phyloP scores from a whole-genome alignment of 2,888 invertebrate genomes.

The Belgica antarctica region DNA sequence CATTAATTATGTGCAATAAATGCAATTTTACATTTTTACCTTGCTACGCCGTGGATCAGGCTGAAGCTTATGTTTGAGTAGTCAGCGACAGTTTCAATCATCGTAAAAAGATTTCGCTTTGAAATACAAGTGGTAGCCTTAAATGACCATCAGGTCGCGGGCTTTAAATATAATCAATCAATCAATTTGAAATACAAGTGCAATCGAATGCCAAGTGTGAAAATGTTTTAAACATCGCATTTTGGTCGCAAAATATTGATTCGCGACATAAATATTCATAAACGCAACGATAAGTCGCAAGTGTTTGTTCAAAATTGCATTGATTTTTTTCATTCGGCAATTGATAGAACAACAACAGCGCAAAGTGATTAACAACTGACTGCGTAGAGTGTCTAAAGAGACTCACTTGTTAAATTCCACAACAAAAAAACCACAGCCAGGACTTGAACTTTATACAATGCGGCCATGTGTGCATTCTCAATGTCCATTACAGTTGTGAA shows the following conservation, averaged over 20 bases:
- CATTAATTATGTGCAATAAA: not conserved
- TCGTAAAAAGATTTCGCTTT: not conserved
- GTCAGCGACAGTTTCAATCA: not conserved
- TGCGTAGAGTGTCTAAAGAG: not conserved
- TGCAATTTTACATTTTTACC: not conserved
- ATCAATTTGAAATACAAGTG: too few relatives aligned
- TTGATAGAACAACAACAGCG: not conserved
- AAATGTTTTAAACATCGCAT: not conserved
- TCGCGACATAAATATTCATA: conserved; percentile 1
- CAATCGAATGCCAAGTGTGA: not conserved
- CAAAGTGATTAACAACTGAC: not conserved
- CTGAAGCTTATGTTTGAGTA: not conserved
- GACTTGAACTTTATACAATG: conserved; percentile 1
- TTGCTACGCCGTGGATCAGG: not conserved
- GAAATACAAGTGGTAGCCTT: not conserved
- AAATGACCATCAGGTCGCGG: too few relatives aligned
- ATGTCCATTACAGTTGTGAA: too few relatives aligned
- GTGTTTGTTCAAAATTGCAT: not conserved
- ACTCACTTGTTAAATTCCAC: not conserved
- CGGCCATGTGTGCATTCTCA: not conserved
- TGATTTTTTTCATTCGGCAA: not conserved
- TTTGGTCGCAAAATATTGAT: not conserved
- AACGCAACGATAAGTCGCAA: not conserved
- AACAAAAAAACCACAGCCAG: too few relatives aligned
- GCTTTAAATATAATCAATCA: too few relatives aligned